Conservation (phyloP, 2,888 invertebrate species). For the Sipha maydis region DNA sequence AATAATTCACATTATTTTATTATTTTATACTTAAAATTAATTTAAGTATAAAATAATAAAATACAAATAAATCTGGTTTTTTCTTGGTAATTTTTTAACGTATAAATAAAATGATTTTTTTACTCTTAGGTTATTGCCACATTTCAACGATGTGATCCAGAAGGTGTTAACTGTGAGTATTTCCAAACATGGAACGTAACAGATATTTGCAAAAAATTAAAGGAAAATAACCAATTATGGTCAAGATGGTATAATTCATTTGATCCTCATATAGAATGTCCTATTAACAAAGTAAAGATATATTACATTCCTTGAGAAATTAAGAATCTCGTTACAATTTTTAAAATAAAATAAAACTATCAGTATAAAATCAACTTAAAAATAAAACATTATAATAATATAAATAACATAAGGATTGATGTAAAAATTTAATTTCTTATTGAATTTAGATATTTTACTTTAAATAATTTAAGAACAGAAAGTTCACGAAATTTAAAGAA, state of each 20-base stretch:
- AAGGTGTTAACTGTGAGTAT: slow-evolving; percentile 43
- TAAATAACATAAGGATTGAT: too few species aligned
- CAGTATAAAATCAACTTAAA: too few species aligned
- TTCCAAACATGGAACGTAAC: neutral
- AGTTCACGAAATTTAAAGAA: neutral
- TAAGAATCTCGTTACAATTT: neutral
- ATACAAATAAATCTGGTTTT: too few species aligned
- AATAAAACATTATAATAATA: too few species aligned
- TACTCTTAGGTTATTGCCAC: neutral
- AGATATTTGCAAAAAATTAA: neutral
- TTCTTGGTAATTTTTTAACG: too few species aligned
- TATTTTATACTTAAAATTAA: too few species aligned
- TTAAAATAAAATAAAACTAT: neutral
- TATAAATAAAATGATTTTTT: too few species aligned
- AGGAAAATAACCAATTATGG: slow-evolving; percentile 25
- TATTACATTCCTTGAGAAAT: neutral
- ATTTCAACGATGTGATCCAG: neutral
- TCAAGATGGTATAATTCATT: neutral
- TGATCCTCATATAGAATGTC: neutral
- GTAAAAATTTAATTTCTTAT: too few species aligned
- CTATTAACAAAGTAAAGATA: slow-evolving; percentile 22
- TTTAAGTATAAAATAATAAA: too few species aligned
- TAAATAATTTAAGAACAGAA: neutral
- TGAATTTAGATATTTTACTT: too few species aligned
- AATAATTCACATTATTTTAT: too few species aligned